Evolutionary conservation across 2,797 vertebrate genomes (phyloP).

Genomic region (Sebastes cheni): DNA sequence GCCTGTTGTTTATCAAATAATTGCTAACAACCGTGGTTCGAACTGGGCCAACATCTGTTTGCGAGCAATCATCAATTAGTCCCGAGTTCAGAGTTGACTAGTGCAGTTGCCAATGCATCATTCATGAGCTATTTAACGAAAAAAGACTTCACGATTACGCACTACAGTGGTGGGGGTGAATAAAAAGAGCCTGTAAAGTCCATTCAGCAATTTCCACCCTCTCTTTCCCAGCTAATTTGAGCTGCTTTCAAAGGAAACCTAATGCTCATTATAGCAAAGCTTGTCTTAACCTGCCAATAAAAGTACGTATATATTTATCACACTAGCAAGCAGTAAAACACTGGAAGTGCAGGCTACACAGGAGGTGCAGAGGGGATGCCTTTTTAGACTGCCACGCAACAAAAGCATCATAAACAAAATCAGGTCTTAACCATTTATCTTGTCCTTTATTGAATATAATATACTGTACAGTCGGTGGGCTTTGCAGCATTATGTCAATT

Average conservation of each 20-base stretch:
- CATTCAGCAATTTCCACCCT: slow-evolving; percentile 58
- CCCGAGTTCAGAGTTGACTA: slow-evolving; percentile 77
- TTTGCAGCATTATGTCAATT: background rate
- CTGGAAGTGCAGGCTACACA: slow-evolving; percentile 53
- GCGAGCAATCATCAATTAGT: slow-evolving; percentile 78
- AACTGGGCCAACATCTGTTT: slow-evolving; percentile 79
- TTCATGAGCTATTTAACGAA: slow-evolving; percentile 76
- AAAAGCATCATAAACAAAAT: background rate
- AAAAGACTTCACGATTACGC: slow-evolving; percentile 63
- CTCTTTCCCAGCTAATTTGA: slow-evolving; percentile 64
- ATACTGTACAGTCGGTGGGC: background rate
- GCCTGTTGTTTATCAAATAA: slow-evolving; percentile 84
- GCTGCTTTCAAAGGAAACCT: slow-evolving; percentile 70
- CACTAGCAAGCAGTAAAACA: slow-evolving; percentile 66
- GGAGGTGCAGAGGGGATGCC: slow-evolving; percentile 32
- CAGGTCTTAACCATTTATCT: background rate
- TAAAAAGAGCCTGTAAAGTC: slow-evolving; percentile 59
- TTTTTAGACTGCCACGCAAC: background rate
- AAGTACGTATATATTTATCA: slow-evolving; percentile 68
- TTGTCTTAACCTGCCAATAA: slow-evolving; percentile 70
- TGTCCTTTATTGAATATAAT: background rate
- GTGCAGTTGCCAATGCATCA: slow-evolving; percentile 74
- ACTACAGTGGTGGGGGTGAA: slow-evolving; percentile 39
- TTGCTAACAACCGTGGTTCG: slow-evolving; percentile 75
- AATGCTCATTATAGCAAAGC: slow-evolving; percentile 72